Percentiles rank a stretch among this genome's conserved stretches.
These are phyloP conservation scores for Dinoponera quadriceps DNA, from an alignment of 1,140 invertebrate genomes.

Conservation along the genomic window DNA sequence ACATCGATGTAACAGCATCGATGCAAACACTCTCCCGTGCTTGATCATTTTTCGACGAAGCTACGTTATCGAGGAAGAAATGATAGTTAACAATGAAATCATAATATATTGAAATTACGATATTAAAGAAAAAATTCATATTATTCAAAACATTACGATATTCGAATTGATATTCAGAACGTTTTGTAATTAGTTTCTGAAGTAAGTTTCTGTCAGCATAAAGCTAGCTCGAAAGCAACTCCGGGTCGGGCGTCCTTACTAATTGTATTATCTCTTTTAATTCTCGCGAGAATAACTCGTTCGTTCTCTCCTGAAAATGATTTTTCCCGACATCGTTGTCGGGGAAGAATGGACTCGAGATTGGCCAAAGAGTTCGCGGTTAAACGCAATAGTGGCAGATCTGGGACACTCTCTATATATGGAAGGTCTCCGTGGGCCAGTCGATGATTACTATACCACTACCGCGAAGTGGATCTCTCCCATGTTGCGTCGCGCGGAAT, in stretches of 20 bases:
- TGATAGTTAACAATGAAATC: no score
- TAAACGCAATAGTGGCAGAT: constrained; percentile 5
- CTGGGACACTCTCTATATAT: constrained; percentile 33
- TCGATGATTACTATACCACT: constrained; percentile 35
- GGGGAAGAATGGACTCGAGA: neutral
- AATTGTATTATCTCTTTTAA: neutral
- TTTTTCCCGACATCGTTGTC: neutral
- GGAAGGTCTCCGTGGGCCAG: constrained; percentile 16
- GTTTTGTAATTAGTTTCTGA: neutral
- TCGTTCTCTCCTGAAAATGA: neutral
- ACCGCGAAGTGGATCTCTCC: constrained; percentile 41
- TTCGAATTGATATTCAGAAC: neutral
- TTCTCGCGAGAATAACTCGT: neutral
- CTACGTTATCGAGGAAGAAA: no score
- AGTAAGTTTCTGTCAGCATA: neutral
- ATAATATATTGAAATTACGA: neutral
- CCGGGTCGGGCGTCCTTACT: no score
- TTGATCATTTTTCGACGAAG: no score
- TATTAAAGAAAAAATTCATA: neutral
- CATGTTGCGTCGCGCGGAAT: constrained; percentile 47
- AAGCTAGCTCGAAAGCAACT: neutral
- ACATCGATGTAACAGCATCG: no score
- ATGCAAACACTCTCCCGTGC: no score
- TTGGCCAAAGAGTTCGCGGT: constrained; percentile 20
- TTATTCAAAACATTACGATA: neutral